A percentile compares a stretch with the other conserved stretches of the same genome.
Conservation (phyloP, 2,888 invertebrate genomes). For the Psylliodes chrysocephalus region DNA sequence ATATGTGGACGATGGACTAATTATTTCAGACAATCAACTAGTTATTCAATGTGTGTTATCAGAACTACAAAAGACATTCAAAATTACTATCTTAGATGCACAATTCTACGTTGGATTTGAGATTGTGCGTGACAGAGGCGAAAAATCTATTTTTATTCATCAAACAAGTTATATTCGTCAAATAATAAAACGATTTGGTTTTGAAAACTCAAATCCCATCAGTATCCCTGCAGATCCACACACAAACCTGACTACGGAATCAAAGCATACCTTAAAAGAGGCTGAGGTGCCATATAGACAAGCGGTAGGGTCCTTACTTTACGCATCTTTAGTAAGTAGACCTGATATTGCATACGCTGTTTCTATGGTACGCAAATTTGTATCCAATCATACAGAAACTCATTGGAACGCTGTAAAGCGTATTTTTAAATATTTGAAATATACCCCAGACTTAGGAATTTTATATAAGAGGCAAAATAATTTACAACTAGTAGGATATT, state of each 20-base stretch:
- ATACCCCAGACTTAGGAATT: slow-evolving; percentile 7
- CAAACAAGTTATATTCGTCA: slow-evolving; percentile 3
- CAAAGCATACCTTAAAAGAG: neutral
- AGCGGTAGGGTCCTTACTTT: slow-evolving; percentile 26
- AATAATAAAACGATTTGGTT: slow-evolving; percentile 7
- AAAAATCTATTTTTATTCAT: neutral
- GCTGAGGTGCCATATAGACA: slow-evolving; percentile 23
- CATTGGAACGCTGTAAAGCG: slow-evolving; percentile 24
- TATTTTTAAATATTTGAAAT: slow-evolving; percentile 11
- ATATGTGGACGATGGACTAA: slow-evolving; percentile 24
- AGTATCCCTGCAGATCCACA: slow-evolving; percentile 11
- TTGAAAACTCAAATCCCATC: slow-evolving; percentile 13
- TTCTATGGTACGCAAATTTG: slow-evolving; percentile 10
- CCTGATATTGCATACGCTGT: slow-evolving; percentile 22
- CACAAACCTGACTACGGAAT: neutral
- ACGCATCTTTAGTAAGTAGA: neutral
- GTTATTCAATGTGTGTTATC: neutral
- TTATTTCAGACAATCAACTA: slow-evolving; percentile 3
- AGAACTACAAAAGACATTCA: neutral
- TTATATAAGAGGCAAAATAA: neutral
- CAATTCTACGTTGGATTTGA: slow-evolving; percentile 17
- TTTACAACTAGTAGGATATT: slow-evolving; percentile 4
- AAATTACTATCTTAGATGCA: neutral
- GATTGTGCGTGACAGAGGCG: neutral
- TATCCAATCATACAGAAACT: neutral